These are phyloP conservation scores for Holacanthella duospinosa DNA, from an alignment of 2,888 invertebrate species.

Conservation along the genomic window DNA sequence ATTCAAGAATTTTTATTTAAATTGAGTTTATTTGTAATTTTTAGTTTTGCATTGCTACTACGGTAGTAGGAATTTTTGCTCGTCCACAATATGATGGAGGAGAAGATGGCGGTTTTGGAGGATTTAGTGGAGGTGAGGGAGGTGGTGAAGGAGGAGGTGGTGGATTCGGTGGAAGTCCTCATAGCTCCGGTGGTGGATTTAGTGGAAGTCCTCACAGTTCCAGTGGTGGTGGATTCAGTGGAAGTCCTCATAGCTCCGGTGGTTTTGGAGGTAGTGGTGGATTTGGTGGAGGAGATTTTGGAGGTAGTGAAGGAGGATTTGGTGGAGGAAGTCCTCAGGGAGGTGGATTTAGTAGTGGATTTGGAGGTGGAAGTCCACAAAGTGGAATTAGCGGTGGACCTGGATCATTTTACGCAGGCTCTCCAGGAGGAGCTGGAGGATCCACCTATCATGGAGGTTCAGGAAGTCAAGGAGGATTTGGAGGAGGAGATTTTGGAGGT, in stretches of 20 bases:
- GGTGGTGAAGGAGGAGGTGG: constrained; percentile 15
- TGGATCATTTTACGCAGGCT: constrained; percentile 14
- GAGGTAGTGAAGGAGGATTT: constrained; percentile 8
- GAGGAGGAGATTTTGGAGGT: constrained; percentile 8
- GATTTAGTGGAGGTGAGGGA: constrained; percentile 12
- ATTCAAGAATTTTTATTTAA: no score
- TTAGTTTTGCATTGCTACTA: constrained; percentile 20
- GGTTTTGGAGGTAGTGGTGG: constrained; percentile 14
- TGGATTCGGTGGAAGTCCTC: constrained; percentile 4
- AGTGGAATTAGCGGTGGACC: constrained; percentile 1
- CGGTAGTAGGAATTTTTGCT: constrained; percentile 20
- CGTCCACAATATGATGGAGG: constrained; percentile 27
- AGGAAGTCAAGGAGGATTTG: constrained; percentile 4
- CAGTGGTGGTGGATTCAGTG: constrained; percentile 11
- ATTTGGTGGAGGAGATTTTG: constrained; percentile 17
- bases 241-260: neutral
- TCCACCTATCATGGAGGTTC: constrained; percentile 5
- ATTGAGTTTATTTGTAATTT: no score
- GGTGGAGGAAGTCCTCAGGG: constrained; percentile 8
- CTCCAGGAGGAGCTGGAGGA: constrained; percentile 14
- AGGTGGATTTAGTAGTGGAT: neutral
- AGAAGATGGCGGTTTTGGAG: constrained; percentile 18
- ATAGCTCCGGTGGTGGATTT: constrained; percentile 7
- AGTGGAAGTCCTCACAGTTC: no score
- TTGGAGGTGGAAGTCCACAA: constrained; percentile 11